Percentiles rank a stretch among this genome's conserved stretches.
phyloP scores from a whole-genome alignment of 2,113 vertebrate species.

The Lepisosteus osseus region DNA sequence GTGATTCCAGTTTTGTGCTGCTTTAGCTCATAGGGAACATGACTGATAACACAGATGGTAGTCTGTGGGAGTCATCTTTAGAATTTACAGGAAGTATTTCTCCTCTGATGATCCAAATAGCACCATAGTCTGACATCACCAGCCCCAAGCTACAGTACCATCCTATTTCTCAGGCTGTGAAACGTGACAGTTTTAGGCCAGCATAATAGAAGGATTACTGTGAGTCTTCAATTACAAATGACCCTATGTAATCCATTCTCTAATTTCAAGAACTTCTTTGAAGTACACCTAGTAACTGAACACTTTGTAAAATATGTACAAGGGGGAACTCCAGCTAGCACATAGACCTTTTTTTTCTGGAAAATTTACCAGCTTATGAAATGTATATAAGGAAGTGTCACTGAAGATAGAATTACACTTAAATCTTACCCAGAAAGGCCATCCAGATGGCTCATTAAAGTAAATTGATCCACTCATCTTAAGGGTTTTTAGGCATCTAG shows the following conservation, averaged over 20 bases:
- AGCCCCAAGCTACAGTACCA: background rate
- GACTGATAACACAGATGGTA: conserved; percentile 2
- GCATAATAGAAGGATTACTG: background rate
- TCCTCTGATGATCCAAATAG: background rate
- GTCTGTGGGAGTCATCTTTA: background rate
- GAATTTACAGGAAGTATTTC: background rate
- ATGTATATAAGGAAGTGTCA: too few relatives aligned
- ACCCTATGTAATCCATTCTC: too few relatives aligned
- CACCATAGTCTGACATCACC: background rate
- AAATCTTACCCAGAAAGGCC: background rate
- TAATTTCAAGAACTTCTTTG: too few relatives aligned
- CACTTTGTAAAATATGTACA: too few relatives aligned
- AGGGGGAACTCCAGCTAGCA: too few relatives aligned
- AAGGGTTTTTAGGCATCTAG: too few relatives aligned
- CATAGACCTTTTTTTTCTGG: too few relatives aligned
- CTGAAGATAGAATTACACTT: background rate
- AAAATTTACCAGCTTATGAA: too few relatives aligned
- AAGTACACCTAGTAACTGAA: too few relatives aligned
- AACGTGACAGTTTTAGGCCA: background rate
- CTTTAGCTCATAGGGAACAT: conserved; percentile 3
- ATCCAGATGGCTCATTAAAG: too few relatives aligned
- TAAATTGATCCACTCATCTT: too few relatives aligned
- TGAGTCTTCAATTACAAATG: too few relatives aligned
- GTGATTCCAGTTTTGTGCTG: background rate
- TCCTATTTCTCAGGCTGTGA: background rate